phyloP scores from a whole-genome alignment of 2,888 invertebrate genomes.

The Platycheirus albimanus region DNA sequence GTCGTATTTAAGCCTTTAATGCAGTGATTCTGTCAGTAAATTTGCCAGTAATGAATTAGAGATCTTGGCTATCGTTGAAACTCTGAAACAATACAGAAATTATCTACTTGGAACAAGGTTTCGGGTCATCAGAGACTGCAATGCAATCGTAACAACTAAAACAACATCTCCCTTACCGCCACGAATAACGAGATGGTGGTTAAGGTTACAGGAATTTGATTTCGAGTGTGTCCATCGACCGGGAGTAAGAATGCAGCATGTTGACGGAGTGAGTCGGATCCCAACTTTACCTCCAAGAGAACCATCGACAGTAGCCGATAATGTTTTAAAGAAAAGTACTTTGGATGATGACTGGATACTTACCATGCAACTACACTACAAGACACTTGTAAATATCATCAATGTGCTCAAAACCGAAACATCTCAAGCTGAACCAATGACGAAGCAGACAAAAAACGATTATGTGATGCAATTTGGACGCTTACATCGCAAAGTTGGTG shows the following conservation, averaged over 20 bases:
- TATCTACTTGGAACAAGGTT: slow-evolving; percentile 76
- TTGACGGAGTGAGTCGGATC: slow-evolving; percentile 76
- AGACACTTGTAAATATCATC: slow-evolving; percentile 13
- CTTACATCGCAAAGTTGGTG: slow-evolving; percentile 5
- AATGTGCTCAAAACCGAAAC: slow-evolving; percentile 9
- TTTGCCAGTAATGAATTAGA: slow-evolving; percentile 78
- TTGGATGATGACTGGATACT: slow-evolving; percentile 17
- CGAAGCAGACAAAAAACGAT: slow-evolving; percentile 3
- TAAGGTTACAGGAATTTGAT: slow-evolving; percentile 73
- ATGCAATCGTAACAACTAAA: slow-evolving; percentile 76
- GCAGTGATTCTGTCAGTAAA: slow-evolving; percentile 70
- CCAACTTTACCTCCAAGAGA: slow-evolving; percentile 58
- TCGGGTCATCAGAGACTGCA: slow-evolving; percentile 60
- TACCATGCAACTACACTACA: slow-evolving; percentile 28
- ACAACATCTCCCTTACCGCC: slow-evolving; percentile 75
- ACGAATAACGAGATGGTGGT: slow-evolving; percentile 77
- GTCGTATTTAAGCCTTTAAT: neutral
- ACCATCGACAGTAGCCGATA: slow-evolving; percentile 23
- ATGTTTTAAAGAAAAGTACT: neutral
- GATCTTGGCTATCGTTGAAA: slow-evolving; percentile 77
- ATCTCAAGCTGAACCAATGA: neutral
- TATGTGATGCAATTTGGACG: neutral
- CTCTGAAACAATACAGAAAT: slow-evolving; percentile 76
- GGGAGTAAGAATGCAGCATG: slow-evolving; percentile 76
- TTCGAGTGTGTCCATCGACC: slow-evolving; percentile 68